These are phyloP conservation scores for Ennomos erosarius DNA, from an alignment of 2,888 invertebrate species.

Conservation along the genomic window DNA sequence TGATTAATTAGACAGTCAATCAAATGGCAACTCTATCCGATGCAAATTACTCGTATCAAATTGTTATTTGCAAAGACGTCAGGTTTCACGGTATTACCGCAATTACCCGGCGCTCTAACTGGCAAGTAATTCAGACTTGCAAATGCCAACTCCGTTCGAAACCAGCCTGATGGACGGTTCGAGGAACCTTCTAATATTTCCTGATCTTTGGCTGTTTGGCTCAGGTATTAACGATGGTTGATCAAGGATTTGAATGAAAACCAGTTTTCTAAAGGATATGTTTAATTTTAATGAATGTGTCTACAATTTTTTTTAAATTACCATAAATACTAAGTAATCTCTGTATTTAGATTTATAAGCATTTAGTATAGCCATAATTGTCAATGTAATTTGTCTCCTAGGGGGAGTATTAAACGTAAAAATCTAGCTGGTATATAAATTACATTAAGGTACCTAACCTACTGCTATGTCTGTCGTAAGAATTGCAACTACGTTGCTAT, in stretches of 20 bases:
- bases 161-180: constrained; percentile 26
- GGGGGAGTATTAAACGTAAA: too few relatives aligned
- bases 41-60: constrained; percentile 56
- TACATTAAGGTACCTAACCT: too few relatives aligned
- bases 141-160: constrained; percentile 39
- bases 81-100: constrained; percentile 55
- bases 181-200: constrained; percentile 31
- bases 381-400: neutral
- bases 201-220: constrained; percentile 1
- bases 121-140: constrained; percentile 50
- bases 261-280: too few relatives aligned
- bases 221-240: too few relatives aligned
- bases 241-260: too few relatives aligned
- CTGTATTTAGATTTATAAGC: too few relatives aligned
- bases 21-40: constrained; percentile 32
- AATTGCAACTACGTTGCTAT: constrained; percentile 26
- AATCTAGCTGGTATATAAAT: too few relatives aligned
- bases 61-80: constrained; percentile 60
- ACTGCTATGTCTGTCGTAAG: constrained; percentile 22
- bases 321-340: too few relatives aligned
- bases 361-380: too few relatives aligned
- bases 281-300: too few relatives aligned
- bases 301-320: too few relatives aligned
- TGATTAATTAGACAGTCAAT: constrained; percentile 46
- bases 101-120: constrained; percentile 43